phyloP scores from a whole-genome alignment of 2,888 invertebrate species.

The Bruchidius siliquastri region DNA sequence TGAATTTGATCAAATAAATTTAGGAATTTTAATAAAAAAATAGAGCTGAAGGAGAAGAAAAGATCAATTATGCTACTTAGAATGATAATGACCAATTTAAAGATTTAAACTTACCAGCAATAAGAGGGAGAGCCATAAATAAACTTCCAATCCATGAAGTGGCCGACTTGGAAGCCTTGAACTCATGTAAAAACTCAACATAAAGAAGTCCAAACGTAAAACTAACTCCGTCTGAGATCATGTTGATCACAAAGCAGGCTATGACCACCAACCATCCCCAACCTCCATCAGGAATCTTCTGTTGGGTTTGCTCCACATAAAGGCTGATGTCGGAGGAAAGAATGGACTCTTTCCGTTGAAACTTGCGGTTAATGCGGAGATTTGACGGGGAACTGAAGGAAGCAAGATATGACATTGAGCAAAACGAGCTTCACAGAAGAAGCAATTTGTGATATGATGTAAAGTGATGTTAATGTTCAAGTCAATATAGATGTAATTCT shows the following conservation, averaged over 20 bases:
- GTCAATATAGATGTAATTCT: no score
- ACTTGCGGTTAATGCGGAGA: slow-evolving; percentile 13
- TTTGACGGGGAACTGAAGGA: not conserved
- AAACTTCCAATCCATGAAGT: slow-evolving; percentile 57
- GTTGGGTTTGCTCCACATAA: slow-evolving; percentile 38
- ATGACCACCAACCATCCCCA: slow-evolving; percentile 90
- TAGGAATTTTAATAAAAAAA: no score
- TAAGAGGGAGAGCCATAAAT: slow-evolving; percentile 59
- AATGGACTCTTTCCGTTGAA: slow-evolving; percentile 27
- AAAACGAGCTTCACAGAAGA: not conserved
- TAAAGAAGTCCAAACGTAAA: slow-evolving; percentile 90
- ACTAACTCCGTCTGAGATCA: slow-evolving; percentile 89
- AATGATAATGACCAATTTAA: slow-evolving; percentile 47
- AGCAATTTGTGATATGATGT: no score
- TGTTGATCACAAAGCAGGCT: slow-evolving; percentile 78
- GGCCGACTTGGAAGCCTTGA: slow-evolving; percentile 51
- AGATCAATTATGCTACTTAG: no score
- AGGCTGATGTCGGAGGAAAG: slow-evolving; percentile 27
- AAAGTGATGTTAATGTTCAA: no score
- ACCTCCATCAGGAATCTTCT: slow-evolving; percentile 72
- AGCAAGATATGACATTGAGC: not conserved
- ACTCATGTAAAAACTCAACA: slow-evolving; percentile 66
- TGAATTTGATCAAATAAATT: no score
- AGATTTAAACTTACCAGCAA: slow-evolving; percentile 22
- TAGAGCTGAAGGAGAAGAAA: no score